A percentile compares a stretch with the other conserved stretches of the same genome.
phyloP scores from a whole-genome alignment of 1,140 invertebrate species.

The Marisa cornuarietis region DNA sequence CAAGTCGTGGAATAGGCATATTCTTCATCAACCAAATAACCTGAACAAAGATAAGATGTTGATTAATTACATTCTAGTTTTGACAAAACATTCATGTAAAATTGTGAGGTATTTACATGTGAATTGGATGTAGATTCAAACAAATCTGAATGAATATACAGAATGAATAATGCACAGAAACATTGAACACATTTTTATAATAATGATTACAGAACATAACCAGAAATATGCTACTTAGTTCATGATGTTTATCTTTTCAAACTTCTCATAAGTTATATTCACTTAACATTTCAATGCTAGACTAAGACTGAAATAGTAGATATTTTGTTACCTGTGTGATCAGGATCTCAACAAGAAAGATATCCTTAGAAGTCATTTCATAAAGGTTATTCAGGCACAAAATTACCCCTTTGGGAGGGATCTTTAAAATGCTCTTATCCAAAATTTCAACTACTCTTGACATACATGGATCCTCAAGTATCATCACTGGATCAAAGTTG shows the following conservation, averaged over 20 bases:
- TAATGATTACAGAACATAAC: too few relatives aligned
- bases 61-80: too few relatives aligned
- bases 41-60: neutral
- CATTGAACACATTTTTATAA: too few relatives aligned
- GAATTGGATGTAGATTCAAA: too few relatives aligned
- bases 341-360: constrained; percentile 5
- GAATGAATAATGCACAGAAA: neutral
- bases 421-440: constrained; percentile 1
- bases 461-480: neutral
- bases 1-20: neutral
- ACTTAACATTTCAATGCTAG: too few relatives aligned
- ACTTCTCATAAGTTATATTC: too few relatives aligned
- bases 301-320: neutral
- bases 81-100: too few relatives aligned
- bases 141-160: neutral
- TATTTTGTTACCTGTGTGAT: constrained; percentile 7
- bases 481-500: neutral
- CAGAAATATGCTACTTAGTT: too few relatives aligned
- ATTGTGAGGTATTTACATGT: too few relatives aligned
- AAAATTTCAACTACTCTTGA: neutral
- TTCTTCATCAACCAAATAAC: constrained; percentile 4
- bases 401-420: constrained; percentile 2
- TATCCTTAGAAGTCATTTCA: constrained; percentile 4
- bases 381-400: neutral
- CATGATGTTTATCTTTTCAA: too few relatives aligned